Evolutionary conservation across 2,888 invertebrate species (phyloP).

Genomic region (Pseudococcus viburni): DNA sequence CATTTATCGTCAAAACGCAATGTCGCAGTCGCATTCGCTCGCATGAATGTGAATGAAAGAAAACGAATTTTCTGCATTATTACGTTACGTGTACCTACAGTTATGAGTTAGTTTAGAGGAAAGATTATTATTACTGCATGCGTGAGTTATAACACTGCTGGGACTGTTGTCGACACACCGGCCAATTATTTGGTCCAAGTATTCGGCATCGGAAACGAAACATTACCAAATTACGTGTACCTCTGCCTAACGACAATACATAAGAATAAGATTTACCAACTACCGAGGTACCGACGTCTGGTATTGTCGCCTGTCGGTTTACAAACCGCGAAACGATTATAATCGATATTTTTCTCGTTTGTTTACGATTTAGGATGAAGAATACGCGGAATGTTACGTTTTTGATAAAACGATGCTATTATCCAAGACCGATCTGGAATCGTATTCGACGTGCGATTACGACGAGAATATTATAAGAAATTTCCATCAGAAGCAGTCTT

Average conservation of each 20-base stretch:
- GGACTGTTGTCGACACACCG: not conserved
- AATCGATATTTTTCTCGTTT: not conserved
- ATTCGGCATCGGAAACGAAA: conserved; percentile 12
- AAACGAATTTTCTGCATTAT: conserved; percentile 43
- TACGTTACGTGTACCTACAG: conserved; percentile 7
- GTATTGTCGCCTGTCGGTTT: not conserved
- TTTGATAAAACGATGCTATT: conserved; percentile 70
- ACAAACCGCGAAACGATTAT: not conserved
- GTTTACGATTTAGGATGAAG: conserved; percentile 62
- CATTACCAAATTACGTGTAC: not conserved
- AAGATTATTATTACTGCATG: not conserved
- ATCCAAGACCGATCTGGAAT: conserved; percentile 73
- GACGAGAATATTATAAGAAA: conserved; percentile 70
- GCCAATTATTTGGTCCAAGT: conserved; percentile 31
- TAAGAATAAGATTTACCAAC: no score
- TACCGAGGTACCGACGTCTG: not conserved
- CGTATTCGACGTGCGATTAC: conserved; percentile 72
- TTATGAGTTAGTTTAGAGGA: not conserved
- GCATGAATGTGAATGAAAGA: not conserved
- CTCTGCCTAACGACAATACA: not conserved
- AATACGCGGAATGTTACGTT: conserved; percentile 66
- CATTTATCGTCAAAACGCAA: conserved; percentile 32
- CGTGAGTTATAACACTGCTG: not conserved
- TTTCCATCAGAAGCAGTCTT: conserved; percentile 80
- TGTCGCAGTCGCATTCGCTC: not conserved